phyloP scores from a whole-genome alignment of 1,140 invertebrate species.

The Apis florea region DNA sequence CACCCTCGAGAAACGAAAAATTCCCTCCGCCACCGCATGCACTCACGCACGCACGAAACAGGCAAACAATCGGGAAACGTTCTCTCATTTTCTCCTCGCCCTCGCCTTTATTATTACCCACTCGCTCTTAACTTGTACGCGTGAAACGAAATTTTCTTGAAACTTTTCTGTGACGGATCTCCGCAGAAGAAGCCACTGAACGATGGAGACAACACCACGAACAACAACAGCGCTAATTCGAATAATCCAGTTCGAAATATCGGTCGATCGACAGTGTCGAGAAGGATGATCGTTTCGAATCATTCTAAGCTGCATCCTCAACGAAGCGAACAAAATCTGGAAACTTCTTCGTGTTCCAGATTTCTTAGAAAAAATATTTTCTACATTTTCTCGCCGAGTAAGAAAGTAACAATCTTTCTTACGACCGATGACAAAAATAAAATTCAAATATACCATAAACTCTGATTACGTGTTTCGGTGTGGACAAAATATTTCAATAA shows the following conservation, averaged over 20 bases:
- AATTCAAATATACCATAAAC: too few relatives aligned
- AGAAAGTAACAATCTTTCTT: too few relatives aligned
- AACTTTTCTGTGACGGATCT: slow-evolving; percentile 63
- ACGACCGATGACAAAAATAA: too few relatives aligned
- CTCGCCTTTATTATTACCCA: background rate
- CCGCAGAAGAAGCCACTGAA: slow-evolving; percentile 31
- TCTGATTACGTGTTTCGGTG: too few relatives aligned
- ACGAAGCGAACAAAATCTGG: too few relatives aligned
- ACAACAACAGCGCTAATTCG: slow-evolving; percentile 17
- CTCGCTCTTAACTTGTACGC: slow-evolving; percentile 37
- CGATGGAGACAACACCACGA: slow-evolving; percentile 36
- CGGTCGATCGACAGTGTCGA: slow-evolving; percentile 8
- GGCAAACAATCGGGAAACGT: slow-evolving; percentile 35
- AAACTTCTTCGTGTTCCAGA: too few relatives aligned
- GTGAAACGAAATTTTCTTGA: slow-evolving; percentile 69
- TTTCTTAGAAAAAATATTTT: too few relatives aligned
- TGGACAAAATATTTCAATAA: too few relatives aligned
- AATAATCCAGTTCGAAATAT: background rate
- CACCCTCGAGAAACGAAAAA: slow-evolving; percentile 48
- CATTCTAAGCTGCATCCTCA: too few relatives aligned
- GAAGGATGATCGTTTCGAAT: slow-evolving; percentile 13
- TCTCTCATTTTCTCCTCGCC: slow-evolving; percentile 11
- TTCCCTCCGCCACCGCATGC: slow-evolving; percentile 14
- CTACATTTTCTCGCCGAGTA: too few relatives aligned
- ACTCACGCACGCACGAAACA: slow-evolving; percentile 22